Evolutionary conservation across 1,140 invertebrate species (phyloP), one percentile per base, ranked within the genome.

Genomic region (Dufourea novaeangliae): DNA sequence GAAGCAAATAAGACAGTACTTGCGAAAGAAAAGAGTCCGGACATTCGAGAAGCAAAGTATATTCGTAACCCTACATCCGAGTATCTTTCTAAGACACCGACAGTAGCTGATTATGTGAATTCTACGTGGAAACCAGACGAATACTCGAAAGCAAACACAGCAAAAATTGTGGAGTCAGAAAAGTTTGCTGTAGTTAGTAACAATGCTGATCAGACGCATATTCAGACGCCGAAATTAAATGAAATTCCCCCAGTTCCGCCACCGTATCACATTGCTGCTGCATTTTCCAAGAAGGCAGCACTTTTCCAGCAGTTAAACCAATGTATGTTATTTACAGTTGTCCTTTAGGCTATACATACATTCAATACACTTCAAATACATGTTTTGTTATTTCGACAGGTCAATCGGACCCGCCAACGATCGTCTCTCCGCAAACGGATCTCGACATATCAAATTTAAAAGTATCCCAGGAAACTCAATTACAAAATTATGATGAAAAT

Each of bases 211-310:
- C 79, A 78, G 41, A 75, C 59, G 29, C 62, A 56, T 56, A 27
- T 66, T 34, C 68, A 76, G 12, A 1, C 56, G 17, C 73, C 80
- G 14, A 88, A 83, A 80, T 68, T 84, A 8, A 89, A 85, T 44
- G 90, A 90, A 17, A 68, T 88, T 29, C 90, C 90, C 17, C 89
- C 88, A 6, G 88, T 91, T 25, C 95, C 95, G 11, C 95, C 95
- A 2, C 95, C 95, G 1, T 95, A 95, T 91, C 94, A 95, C 79
- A 95, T 95, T 78, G 95, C 95, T 12, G 94, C 95, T 6, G 94
- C 93, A 6, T 95, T 95, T 86, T 95, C 95, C 1, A 95, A 95
- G 90, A 94, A 95, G 78, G 94, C 94, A 59, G 81, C 93, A 83
- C 85, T 93, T 81, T 92, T 94, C 76, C 89, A 92, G 79, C 90